phyloP scores from a whole-genome alignment of 2,888 invertebrate species.

The Baronia brevicornis region DNA sequence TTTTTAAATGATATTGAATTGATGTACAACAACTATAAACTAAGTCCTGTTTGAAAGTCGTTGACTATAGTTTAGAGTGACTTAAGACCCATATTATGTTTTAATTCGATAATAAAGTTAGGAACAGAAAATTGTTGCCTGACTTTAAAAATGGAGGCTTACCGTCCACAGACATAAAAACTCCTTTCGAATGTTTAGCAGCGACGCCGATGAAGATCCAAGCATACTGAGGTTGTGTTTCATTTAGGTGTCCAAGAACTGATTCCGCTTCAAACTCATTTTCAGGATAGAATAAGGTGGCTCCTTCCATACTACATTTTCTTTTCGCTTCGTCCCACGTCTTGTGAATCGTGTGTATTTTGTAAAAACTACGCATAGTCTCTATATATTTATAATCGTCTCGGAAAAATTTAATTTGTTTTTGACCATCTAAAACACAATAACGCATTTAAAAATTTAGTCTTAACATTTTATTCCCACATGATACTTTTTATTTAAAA shows the following conservation, averaged over 20 bases:
- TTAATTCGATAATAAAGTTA: too few relatives aligned
- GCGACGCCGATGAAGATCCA: slow-evolving; percentile 42
- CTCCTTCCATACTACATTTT: slow-evolving; percentile 44
- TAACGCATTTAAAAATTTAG: slow-evolving; percentile 5
- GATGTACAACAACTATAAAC: too few relatives aligned
- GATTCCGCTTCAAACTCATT: slow-evolving; percentile 34
- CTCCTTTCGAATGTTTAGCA: slow-evolving; percentile 32
- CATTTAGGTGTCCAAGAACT: slow-evolving; percentile 31
- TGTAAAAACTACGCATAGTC: slow-evolving; percentile 42
- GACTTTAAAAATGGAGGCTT: slow-evolving; percentile 11
- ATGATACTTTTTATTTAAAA: neutral
- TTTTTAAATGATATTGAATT: too few relatives aligned
- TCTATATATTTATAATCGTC: slow-evolving; percentile 46
- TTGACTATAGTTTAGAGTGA: too few relatives aligned
- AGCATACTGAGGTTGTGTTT: slow-evolving; percentile 24
- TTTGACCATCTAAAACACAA: slow-evolving; percentile 39
- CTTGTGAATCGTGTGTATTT: slow-evolving; percentile 42
- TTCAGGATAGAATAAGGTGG: slow-evolving; percentile 43
- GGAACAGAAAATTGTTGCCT: neutral
- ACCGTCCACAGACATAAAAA: slow-evolving; percentile 42
- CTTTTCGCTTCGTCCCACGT: slow-evolving; percentile 42
- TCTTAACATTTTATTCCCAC: neutral
- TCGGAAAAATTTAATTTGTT: slow-evolving; percentile 39
- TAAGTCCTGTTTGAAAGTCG: too few relatives aligned
- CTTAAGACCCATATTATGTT: too few relatives aligned